Conservation (phyloP, 2,113 vertebrate species). For the Cygnus buccinator region DNA sequence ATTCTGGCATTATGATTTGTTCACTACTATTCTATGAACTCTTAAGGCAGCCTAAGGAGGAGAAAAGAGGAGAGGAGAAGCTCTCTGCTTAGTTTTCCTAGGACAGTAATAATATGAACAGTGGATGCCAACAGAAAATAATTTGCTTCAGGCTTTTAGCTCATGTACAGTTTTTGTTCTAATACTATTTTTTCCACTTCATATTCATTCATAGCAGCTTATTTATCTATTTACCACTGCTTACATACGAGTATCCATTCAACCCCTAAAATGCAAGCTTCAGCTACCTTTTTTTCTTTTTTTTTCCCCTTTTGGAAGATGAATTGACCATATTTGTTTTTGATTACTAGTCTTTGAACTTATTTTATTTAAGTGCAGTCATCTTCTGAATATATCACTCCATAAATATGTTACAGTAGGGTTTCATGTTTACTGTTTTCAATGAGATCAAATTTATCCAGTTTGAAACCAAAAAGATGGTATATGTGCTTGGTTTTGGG, state of each 20-base stretch:
- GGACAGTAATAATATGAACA: not conserved
- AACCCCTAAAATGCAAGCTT: not conserved
- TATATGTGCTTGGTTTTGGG: not conserved
- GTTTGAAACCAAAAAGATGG: conserved; percentile 34
- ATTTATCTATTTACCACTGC: not conserved
- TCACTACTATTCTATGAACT: not conserved
- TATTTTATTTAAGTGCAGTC: conserved; percentile 45
- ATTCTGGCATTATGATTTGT: not conserved
- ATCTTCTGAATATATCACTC: conserved; percentile 59
- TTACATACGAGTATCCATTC: not conserved
- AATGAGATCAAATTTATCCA: conserved; percentile 59
- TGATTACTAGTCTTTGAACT: conserved; percentile 66
- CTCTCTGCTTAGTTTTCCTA: not conserved
- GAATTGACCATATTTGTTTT: conserved; percentile 45
- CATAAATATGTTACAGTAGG: conserved; percentile 37
- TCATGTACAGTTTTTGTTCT: not conserved
- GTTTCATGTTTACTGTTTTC: conserved; percentile 65
- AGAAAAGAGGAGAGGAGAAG: not conserved
- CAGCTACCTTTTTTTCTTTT: not conserved
- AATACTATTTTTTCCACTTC: not conserved
- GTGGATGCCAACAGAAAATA: not conserved
- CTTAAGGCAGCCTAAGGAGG: not conserved
- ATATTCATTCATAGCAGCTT: not conserved
- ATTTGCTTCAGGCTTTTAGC: not conserved
- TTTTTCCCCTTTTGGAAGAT: not conserved